Evolutionary conservation across 2,888 invertebrate species (phyloP), one percentile per base, ranked within the genome.

Genomic region (Drosophila lutescens): DNA sequence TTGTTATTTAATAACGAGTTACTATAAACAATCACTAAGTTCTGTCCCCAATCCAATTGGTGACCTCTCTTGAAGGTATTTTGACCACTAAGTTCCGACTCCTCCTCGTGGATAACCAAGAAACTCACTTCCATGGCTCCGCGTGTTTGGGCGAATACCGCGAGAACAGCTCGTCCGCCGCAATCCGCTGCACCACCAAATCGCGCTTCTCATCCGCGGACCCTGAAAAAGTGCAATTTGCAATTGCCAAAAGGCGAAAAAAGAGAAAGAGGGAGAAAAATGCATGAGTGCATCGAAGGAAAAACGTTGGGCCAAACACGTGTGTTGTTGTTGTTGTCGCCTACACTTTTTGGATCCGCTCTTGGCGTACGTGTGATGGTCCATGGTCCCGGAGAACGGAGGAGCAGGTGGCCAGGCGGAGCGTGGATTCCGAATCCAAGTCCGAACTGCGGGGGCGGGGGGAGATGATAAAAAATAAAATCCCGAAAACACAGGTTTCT

Each of bases 301-400:
- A 6, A 7, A 30, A 30, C 8, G 30, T 26, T 23, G n/a, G 1
- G 8, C 12, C 50, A 23, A 50, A 43, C 56, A 50, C 65, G 46
- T 51, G 43, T 13, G 43, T 13, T 20, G 65, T 54, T 41, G n/a
- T 54, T 41, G n/a, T 26, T 36, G 36, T 17, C 26, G 20, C 34
- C 80, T 80, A 91, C 91, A 91, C 74, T 90, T 91, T 71, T 90
- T 90, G 36, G 82, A 78, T 12, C 86, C 86, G 41, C 79, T 78
- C 51, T 91, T 91, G 13, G 91, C 91, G 68, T 91, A 91, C 5
- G 90, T 90, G 74, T 91, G 91, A 47, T 91, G 77, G 49, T 91
- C 91, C 91, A 91, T 91, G 43, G 41, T 54, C 12, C 20, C 12
- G 9, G 7, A n/a, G 5, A 9, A 1, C 10, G 51, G 38, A 36